Percentiles rank a stretch among this genome's conserved stretches.
These are phyloP conservation scores for Platanista minor DNA, from an alignment of 2,113 vertebrate species.

Conservation along the genomic window DNA sequence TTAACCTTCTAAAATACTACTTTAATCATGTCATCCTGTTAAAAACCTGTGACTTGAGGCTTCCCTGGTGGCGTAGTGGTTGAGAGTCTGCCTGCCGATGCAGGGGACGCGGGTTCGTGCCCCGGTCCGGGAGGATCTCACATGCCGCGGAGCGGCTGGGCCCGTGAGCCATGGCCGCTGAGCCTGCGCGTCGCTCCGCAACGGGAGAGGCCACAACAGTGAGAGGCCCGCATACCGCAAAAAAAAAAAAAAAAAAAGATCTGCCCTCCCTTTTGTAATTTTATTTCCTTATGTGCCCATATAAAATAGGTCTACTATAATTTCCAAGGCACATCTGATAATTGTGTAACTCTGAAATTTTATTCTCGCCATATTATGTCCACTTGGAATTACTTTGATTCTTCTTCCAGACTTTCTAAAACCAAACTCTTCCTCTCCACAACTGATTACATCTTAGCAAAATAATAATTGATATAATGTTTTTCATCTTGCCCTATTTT, in stretches of 20 bases:
- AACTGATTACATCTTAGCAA: not conserved
- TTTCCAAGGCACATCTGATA: not conserved
- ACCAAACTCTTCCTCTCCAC: not conserved
- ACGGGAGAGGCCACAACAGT: no score
- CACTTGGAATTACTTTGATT: constrained; percentile 1
- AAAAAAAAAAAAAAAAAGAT: no score
- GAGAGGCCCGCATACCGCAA: no score
- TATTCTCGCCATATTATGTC: not conserved
- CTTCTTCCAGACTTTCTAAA: not conserved
- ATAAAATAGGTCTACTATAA: not conserved
- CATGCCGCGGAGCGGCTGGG: no score
- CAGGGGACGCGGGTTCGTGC: no score
- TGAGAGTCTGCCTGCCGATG: no score
- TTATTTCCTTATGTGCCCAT: not conserved
- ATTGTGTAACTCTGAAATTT: not conserved
- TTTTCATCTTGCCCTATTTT: not conserved
- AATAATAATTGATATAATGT: not conserved
- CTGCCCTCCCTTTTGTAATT: not conserved
- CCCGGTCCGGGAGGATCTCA: no score
- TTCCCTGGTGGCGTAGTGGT: no score
- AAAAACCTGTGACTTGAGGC: not conserved
- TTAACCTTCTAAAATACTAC: not conserved
- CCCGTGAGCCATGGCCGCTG: no score
- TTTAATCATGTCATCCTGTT: not conserved
- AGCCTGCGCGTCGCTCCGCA: no score